These are phyloP conservation scores for Aplysina aerophoba DNA, from an alignment of 37 sponge, comb jelly and placozoan species.

Conservation along the genomic window DNA sequence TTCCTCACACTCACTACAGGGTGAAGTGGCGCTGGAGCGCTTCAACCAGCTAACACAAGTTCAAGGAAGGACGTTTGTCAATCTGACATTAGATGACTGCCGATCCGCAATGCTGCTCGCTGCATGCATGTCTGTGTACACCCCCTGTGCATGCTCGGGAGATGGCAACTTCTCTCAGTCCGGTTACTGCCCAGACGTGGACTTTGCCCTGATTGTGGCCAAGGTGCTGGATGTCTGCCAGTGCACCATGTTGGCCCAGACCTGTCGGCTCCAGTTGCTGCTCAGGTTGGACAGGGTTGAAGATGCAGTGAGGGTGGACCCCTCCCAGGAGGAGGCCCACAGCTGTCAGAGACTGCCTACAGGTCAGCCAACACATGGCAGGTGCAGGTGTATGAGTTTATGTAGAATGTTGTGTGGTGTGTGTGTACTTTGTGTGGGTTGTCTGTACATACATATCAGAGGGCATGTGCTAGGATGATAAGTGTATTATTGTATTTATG, in stretches of 20 bases:
- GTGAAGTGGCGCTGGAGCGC: not conserved
- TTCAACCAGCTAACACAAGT: not conserved
- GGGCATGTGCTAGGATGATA: too few relatives aligned
- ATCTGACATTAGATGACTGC: not conserved
- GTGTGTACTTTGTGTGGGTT: too few relatives aligned
- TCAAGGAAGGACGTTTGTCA: not conserved
- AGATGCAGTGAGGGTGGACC: too few relatives aligned
- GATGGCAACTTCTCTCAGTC: not conserved
- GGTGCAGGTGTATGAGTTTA: too few relatives aligned
- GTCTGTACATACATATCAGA: too few relatives aligned
- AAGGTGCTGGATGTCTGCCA: constrained; percentile 1
- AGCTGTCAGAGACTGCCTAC: too few relatives aligned
- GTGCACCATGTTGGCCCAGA: not conserved
- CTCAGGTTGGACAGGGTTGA: too few relatives aligned
- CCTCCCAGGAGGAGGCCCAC: too few relatives aligned
- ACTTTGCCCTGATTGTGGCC: not conserved
- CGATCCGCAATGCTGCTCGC: not conserved
- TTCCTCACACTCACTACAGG: not conserved
- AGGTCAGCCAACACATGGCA: too few relatives aligned
- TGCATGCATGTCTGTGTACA: not conserved
- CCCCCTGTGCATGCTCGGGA: not conserved
- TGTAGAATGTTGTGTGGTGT: too few relatives aligned
- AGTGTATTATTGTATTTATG: too few relatives aligned
- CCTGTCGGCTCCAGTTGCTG: too few relatives aligned
- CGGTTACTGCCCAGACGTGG: not conserved